Evolutionary conservation across 2,113 vertebrate genomes (phyloP).

Genomic region (Pterocles burchelli): DNA sequence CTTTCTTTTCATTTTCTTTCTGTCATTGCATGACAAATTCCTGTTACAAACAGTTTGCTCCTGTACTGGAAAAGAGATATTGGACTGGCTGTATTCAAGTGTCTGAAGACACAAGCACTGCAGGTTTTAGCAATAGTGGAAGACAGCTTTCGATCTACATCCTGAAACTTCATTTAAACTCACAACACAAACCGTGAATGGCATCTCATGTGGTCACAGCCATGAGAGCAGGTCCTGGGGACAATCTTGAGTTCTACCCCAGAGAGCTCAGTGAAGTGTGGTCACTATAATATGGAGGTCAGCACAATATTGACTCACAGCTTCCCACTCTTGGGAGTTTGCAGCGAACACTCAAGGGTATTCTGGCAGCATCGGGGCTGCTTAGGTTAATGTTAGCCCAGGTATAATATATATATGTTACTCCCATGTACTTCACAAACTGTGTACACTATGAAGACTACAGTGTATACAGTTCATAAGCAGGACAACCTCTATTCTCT

Average conservation of each 20-base stretch:
- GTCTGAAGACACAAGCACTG: neutral
- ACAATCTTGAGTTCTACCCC: neutral
- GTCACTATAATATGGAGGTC: neutral
- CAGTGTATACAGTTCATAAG: neutral
- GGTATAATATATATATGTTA: too few species aligned
- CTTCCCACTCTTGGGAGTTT: neutral
- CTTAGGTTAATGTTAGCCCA: neutral
- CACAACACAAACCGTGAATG: neutral
- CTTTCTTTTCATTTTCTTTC: neutral
- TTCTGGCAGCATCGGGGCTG: neutral
- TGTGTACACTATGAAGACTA: neutral
- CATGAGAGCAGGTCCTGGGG: neutral
- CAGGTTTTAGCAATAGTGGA: neutral
- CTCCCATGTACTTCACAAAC: neutral
- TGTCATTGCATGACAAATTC: neutral
- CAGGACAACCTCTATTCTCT: neutral
- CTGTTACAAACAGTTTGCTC: neutral
- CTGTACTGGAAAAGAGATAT: neutral
- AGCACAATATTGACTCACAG: neutral
- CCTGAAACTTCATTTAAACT: neutral
- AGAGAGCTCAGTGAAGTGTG: neutral
- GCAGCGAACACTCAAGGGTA: neutral
- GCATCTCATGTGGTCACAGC: rapidly evolving
- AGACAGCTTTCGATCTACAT: neutral
- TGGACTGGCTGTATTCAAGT: neutral